Evolutionary conservation across 2,888 invertebrate genomes (phyloP).

Genomic region (Pecten maximus): DNA sequence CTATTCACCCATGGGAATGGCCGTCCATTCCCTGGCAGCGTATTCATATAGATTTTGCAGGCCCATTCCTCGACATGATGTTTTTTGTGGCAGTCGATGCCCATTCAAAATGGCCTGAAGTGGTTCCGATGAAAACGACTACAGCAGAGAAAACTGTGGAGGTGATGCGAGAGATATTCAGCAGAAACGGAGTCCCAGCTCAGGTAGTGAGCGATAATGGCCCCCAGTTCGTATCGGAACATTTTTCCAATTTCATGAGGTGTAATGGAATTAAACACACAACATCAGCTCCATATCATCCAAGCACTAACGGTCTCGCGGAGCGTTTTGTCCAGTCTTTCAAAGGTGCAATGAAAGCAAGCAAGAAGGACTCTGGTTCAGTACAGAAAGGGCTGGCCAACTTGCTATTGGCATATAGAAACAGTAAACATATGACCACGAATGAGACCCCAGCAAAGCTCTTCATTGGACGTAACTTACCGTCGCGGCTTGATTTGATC

Average conservation of each 20-base stretch:
- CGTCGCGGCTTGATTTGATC: not conserved
- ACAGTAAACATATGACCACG: too few species aligned
- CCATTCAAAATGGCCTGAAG: not conserved
- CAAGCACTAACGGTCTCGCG: not conserved
- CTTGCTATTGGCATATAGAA: too few species aligned
- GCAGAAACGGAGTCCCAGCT: not conserved
- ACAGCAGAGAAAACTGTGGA: not conserved
- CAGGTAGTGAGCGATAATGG: not conserved
- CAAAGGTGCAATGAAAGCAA: too few species aligned
- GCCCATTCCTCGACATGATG: not conserved
- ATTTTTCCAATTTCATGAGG: not conserved
- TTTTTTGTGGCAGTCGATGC: not conserved
- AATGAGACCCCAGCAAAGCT: too few species aligned
- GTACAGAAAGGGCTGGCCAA: too few species aligned
- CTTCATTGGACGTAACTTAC: too few species aligned
- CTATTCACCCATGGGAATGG: too few species aligned
- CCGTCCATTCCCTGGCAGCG: not conserved
- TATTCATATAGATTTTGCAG: not conserved
- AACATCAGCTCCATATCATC: not conserved
- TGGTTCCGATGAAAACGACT: not conserved
- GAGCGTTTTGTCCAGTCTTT: too few species aligned
- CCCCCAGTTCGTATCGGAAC: not conserved
- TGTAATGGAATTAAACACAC: not conserved
- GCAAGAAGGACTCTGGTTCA: too few species aligned
- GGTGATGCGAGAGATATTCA: not conserved